These are phyloP conservation scores for Argyra leucocephala DNA, from an alignment of 2,888 invertebrate genomes.

Conservation along the genomic window DNA sequence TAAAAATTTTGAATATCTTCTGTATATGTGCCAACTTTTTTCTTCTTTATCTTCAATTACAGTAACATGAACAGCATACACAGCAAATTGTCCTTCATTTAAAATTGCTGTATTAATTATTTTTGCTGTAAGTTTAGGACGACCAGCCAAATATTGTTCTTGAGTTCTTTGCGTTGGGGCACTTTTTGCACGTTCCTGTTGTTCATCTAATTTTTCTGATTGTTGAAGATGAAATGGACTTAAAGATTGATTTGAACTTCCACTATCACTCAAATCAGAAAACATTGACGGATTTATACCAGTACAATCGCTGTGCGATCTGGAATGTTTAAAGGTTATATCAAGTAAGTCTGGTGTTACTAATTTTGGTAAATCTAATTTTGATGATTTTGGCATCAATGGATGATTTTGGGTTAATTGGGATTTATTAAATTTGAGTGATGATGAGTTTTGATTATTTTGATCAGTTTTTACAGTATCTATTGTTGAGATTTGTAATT, in stretches of 20 bases:
- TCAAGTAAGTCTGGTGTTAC: constrained; percentile 20
- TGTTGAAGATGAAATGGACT: not conserved
- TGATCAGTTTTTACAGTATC: constrained; percentile 4
- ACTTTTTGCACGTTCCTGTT: constrained; percentile 21
- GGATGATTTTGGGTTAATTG: not conserved
- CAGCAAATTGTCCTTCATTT: constrained; percentile 75
- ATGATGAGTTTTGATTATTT: not conserved
- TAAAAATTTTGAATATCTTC: constrained; percentile 89
- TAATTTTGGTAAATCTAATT: constrained; percentile 1
- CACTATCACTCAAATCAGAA: constrained; percentile 17
- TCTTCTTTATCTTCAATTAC: constrained; percentile 54
- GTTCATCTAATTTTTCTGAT: not conserved
- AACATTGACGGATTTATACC: constrained; percentile 20
- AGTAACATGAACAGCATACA: constrained; percentile 76
- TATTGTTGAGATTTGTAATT: not conserved
- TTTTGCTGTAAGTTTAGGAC: constrained; percentile 24
- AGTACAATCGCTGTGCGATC: constrained; percentile 28
- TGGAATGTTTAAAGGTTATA: constrained; percentile 23
- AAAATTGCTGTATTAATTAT: constrained; percentile 39
- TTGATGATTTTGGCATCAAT: not conserved
- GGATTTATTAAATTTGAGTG: not conserved
- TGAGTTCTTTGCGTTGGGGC: constrained; percentile 17
- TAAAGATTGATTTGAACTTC: not conserved
- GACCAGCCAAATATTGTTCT: constrained; percentile 11
- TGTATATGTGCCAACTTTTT: constrained; percentile 83